Conservation (phyloP, 2,113 vertebrate species). For the Eolophus roseicapilla region DNA sequence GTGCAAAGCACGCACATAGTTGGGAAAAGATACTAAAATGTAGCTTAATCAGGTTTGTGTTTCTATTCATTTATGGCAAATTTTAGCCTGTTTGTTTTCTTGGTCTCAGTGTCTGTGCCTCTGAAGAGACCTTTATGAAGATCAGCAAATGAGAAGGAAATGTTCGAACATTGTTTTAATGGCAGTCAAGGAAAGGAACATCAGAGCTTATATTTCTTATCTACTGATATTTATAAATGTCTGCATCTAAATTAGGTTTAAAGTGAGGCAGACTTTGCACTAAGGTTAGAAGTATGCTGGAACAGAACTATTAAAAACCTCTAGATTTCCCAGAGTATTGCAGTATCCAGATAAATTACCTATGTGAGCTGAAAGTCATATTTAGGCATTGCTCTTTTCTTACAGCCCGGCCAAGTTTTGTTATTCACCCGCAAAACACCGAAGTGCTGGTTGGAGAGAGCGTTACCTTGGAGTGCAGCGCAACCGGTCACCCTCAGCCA, state of each 20-base stretch:
- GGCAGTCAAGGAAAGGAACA: not conserved
- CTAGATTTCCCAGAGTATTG: not conserved
- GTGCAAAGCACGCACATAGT: not conserved
- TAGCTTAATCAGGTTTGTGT: not conserved
- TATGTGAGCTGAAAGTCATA: not conserved
- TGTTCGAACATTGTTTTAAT: not conserved
- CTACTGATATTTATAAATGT: not conserved
- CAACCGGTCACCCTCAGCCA: conserved; percentile 90
- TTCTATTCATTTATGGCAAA: not conserved
- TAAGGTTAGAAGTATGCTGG: not conserved
- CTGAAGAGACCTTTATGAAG: not conserved
- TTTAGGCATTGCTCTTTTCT: not conserved
- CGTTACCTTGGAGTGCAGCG: conserved; percentile 95
- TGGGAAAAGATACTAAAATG: not conserved
- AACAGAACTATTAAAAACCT: not conserved
- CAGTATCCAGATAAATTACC: not conserved
- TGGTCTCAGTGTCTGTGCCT: not conserved
- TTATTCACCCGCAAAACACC: conserved; percentile 97
- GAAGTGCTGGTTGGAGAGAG: conserved; percentile 97
- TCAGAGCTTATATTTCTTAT: not conserved
- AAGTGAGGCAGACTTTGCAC: not conserved
- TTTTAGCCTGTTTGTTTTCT: not conserved
- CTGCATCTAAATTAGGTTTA: not conserved
- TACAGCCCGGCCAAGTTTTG: conserved; percentile 91
- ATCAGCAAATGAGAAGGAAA: not conserved